phyloP scores from a whole-genome alignment of 2,888 invertebrate species.

The Eupithecia subumbrata region DNA sequence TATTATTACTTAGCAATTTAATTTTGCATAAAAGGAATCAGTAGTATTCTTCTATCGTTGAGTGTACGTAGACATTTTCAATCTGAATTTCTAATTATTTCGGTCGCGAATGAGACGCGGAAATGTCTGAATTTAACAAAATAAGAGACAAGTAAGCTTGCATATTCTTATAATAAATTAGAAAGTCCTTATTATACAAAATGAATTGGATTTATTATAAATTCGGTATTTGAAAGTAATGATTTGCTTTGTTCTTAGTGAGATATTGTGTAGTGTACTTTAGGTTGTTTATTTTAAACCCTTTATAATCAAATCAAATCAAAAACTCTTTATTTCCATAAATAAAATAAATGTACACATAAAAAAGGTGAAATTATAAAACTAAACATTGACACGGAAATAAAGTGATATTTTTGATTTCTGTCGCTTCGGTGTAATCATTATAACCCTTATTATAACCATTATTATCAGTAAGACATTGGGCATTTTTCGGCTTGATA shows the following conservation, averaged over 20 bases:
- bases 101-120: slow-evolving; percentile 57
- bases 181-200: slow-evolving; percentile 43
- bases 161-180: slow-evolving; percentile 72
- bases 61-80: slow-evolving; percentile 66
- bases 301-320: too few species aligned
- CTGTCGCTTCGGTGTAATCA: too few species aligned
- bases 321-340: too few species aligned
- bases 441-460: too few species aligned
- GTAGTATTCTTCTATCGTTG: slow-evolving; percentile 41
- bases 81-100: slow-evolving; percentile 78
- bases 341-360: too few species aligned
- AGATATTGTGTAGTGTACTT: not conserved
- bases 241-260: not conserved
- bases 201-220: slow-evolving; percentile 20
- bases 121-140: slow-evolving; percentile 56
- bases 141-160: slow-evolving; percentile 78
- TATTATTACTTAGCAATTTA: not conserved
- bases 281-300: too few species aligned
- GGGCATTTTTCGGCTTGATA: too few species aligned
- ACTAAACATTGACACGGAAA: too few species aligned
- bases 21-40: not conserved
- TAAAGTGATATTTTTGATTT: too few species aligned
- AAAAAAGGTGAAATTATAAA: too few species aligned
- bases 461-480: too few species aligned
- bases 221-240: slow-evolving; percentile 17